Base-by-base conservation (phyloP, 2,888 invertebrate genomes). In the Tryphoninae sp. region DNA sequence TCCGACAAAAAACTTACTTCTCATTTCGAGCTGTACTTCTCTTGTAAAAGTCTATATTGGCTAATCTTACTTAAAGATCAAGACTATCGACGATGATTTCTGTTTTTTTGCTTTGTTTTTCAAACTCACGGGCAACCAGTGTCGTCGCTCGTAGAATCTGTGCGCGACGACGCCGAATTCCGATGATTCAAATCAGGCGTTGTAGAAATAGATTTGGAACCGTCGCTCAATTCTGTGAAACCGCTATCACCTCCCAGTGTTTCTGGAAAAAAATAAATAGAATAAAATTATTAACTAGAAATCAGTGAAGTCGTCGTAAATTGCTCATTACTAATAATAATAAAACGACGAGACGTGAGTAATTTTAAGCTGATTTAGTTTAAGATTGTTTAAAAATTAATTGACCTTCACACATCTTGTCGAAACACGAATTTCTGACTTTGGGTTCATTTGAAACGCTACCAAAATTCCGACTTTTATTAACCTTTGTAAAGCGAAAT, bases 101-200 rank as follows among this genome's bases (percentile, higher is more conserved):
- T 64, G 49, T 53, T 65, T 22, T 55, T 55, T 58, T 53, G n/a
- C 16, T 33, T 33, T 33, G 23, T 49, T 68, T 69, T 42, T 51
- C 7, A 78, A 71, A 88, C 90, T 89, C 86, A 92, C 92, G 87
- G 90, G 81, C 91, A 92, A 65, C 89, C 90, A 53, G 90, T 91
- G 82, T 91, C 90, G 73, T 92, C 91, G 78, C 90, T 91, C 64
- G 88, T 90, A 0, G 91, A 91, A 78, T 90, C 90, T 23, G 90
- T 87, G 59, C 89, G 86, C 16, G 88, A 88, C 16, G 89, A 86
- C 8, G 88, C 88, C 22, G 88, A 86, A 58, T 87, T 88, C 26
- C 88, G 86, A 83, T 89, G 89, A 73, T 87, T 90, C 13, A 85
- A 77, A 77, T 90, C 88, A 0, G 89, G 89, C 6, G 90, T 89